A percentile compares a stretch with the other conserved stretches of the same genome.
These are phyloP conservation scores for Catalaphyllia jardinei DNA, from an alignment of 64 coral and sea anemone genomes.

Conservation along the genomic window DNA sequence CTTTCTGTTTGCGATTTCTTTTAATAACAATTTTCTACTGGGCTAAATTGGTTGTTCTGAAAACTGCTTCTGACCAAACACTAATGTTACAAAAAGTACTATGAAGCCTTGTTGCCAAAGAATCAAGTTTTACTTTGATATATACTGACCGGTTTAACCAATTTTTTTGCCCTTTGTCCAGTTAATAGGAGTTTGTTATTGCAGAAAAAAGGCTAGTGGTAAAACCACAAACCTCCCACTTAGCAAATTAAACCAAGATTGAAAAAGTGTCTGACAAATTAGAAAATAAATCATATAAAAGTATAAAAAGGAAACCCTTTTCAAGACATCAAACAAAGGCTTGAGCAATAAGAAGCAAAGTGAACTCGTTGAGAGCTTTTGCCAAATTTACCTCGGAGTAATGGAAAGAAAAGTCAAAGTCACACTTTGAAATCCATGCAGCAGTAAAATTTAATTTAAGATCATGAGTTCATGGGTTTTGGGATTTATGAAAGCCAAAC, in stretches of 20 bases:
- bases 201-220: not conserved
- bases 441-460: not conserved
- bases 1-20: not conserved
- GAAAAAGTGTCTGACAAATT: conserved; percentile 19
- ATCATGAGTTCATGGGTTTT: not conserved
- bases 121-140: not conserved
- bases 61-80: not conserved
- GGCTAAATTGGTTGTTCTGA: not conserved
- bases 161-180: not conserved
- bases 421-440: not conserved
- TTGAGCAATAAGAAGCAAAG: not conserved
- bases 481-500: not conserved
- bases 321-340: not conserved
- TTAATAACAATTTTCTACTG: not conserved
- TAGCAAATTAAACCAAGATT: conserved; percentile 6
- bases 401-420: not conserved
- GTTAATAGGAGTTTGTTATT: not conserved
- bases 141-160: not conserved
- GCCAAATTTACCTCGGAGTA: not conserved
- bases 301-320: not conserved
- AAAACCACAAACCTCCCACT: not conserved
- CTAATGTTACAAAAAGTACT: not conserved
- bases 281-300: conserved; percentile 2
- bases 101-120: not conserved
- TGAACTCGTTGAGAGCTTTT: not conserved